These are phyloP conservation scores for Gibbula magus DNA, from an alignment of 2,888 invertebrate genomes.

Conservation along the genomic window DNA sequence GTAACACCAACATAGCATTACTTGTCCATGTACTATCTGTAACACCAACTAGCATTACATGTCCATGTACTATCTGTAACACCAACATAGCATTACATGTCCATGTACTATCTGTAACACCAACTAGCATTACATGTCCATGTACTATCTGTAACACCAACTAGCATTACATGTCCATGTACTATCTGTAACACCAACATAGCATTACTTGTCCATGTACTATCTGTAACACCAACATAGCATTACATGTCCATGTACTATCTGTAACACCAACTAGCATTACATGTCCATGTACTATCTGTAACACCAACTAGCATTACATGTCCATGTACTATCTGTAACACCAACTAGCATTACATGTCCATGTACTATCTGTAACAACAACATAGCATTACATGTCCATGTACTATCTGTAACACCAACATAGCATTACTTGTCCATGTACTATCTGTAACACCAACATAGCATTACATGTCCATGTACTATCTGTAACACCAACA, in stretches of 20 bases:
- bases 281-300: background rate
- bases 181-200: background rate
- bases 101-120: background rate
- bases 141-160: background rate
- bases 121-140: background rate
- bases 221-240: background rate
- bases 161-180: background rate
- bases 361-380: background rate
- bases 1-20: background rate
- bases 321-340: background rate
- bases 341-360: background rate
- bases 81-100: background rate
- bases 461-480: background rate
- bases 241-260: too few relatives aligned
- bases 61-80: background rate
- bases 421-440: background rate
- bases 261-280: background rate
- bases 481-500: background rate
- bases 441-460: background rate
- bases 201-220: background rate
- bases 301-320: background rate
- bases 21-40: background rate
- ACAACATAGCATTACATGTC: background rate
- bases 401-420: background rate
- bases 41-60: background rate